A percentile compares a stretch with the other conserved stretches of the same genome.
Evolutionary conservation across 2,797 vertebrate species (phyloP).

Genomic region (Lutjanus argentimaculatus): DNA sequence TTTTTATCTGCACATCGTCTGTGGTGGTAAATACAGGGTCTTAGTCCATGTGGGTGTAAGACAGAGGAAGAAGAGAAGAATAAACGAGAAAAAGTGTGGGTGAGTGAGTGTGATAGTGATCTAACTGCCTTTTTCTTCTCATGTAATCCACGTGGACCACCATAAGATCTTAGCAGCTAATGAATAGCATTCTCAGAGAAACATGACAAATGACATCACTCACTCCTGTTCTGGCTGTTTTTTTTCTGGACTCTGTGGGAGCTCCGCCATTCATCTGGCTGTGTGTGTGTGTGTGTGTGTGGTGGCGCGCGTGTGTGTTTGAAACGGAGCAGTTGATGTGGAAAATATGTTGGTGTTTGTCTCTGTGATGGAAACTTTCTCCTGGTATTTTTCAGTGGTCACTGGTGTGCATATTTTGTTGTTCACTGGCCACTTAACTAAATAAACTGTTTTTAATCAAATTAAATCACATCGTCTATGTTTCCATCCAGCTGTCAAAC

Average conservation of each 20-base stretch:
- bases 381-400: background rate
- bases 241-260: constrained; percentile 7
- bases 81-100: background rate
- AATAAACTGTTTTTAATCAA: constrained; percentile 30
- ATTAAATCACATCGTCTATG: background rate
- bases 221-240: constrained; percentile 18
- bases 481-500: constrained; percentile 27
- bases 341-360: constrained; percentile 36
- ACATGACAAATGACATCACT: constrained; percentile 37
- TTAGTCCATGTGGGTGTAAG: constrained; percentile 10
- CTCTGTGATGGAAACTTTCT: constrained; percentile 43
- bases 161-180: constrained; percentile 25
- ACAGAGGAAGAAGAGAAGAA: background rate
- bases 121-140: background rate
- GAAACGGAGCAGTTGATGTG: constrained; percentile 28
- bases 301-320: no score
- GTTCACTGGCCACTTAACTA: constrained; percentile 8
- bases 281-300: background rate
- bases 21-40: constrained; percentile 25
- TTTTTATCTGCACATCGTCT: constrained; percentile 14
- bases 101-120: constrained; percentile 13
- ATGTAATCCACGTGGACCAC: constrained; percentile 1
- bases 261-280: constrained; percentile 15
- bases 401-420: constrained; percentile 24
- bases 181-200: constrained; percentile 29